Evolutionary conservation across 1,140 invertebrate genomes (phyloP).

Genomic region (Helicoverpa zea): DNA sequence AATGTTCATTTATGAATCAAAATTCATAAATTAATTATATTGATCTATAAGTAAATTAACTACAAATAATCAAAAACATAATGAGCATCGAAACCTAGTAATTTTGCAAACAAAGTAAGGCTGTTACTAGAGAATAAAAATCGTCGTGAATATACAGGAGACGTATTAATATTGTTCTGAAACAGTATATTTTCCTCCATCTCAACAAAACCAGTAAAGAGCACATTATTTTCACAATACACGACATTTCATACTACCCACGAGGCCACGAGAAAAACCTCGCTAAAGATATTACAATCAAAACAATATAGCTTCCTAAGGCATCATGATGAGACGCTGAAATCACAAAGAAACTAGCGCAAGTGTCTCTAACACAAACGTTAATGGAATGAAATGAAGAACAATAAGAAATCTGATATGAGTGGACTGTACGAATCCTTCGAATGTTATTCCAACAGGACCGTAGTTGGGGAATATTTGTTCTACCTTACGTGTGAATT

Average conservation of each 20-base stretch:
- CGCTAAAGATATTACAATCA: slow-evolving; percentile 12
- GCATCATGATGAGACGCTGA: background rate
- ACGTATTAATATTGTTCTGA: no score
- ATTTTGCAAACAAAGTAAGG: no score
- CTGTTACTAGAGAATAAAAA: no score
- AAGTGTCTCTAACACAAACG: slow-evolving; percentile 65
- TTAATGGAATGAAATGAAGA: slow-evolving; percentile 77
- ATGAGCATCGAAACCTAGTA: no score
- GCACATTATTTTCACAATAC: background rate
- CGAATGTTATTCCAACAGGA: slow-evolving; percentile 75
- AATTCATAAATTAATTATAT: no score
- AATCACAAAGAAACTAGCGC: slow-evolving; percentile 53
- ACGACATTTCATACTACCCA: background rate
- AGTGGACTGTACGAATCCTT: slow-evolving; percentile 69
- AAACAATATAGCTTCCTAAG: slow-evolving; percentile 25
- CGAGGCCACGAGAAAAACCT: background rate
- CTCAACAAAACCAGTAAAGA: background rate
- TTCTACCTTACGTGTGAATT: slow-evolving; percentile 75
- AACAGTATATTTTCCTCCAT: background rate
- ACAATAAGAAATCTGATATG: slow-evolving; percentile 83
- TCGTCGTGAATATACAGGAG: no score
- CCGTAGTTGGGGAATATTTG: slow-evolving; percentile 57
- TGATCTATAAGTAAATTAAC: no score
- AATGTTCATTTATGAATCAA: no score
- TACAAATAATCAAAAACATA: no score